Evolutionary conservation across 2,797 vertebrate genomes (phyloP), one percentile per base, ranked within the genome.

Genomic region (Liparis tanakae): DNA sequence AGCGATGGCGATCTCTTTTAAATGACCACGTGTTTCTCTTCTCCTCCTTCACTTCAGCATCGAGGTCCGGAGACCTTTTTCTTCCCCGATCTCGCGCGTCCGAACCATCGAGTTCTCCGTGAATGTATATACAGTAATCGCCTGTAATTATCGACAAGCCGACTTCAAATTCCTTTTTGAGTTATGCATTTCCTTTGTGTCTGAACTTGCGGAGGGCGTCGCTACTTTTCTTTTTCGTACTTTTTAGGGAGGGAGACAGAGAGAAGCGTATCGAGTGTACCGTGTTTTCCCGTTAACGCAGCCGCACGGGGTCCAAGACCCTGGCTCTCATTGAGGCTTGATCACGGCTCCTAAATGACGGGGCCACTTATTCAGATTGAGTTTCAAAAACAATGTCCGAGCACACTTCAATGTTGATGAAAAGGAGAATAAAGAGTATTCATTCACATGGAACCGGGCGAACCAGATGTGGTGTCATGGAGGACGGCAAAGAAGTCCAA

Each of bases 51-150:
- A 59, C 17, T 44, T 22, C 18, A 30, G 46, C 25, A 22, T 20
- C 39, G 6, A 1, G 13, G 30, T 54, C 39, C 20, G 1, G n/a
- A 36, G 54, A n/a, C 5, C 1, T 15, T 48, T 54, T 36, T 46
- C 9, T 18, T 2, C 4, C 25, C 17, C 0, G 0, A 8, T 14
- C 59, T 53, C 0, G 10, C 4, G 0, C 37, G 55, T 55, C 50
- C 43, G 4, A 55, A 61, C 30, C 17, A 7, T 46, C 39, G 36
- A 51, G 44, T 14, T 51, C 64, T 25, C 37, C 13, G 12, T 68
- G 44, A 73, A 68, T 58, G 53, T 53, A 68, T 50, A 41, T 48
- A 41, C 39, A 41, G 39, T 41, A 67, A 63, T 61, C 34, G 41
- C 4, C 13, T 36, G 22, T 39, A 3, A 14, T 50, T 36, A 48